These are phyloP conservation scores for Cataglyphis cursor DNA, from an alignment of 2,888 invertebrate genomes.

Conservation along the genomic window DNA sequence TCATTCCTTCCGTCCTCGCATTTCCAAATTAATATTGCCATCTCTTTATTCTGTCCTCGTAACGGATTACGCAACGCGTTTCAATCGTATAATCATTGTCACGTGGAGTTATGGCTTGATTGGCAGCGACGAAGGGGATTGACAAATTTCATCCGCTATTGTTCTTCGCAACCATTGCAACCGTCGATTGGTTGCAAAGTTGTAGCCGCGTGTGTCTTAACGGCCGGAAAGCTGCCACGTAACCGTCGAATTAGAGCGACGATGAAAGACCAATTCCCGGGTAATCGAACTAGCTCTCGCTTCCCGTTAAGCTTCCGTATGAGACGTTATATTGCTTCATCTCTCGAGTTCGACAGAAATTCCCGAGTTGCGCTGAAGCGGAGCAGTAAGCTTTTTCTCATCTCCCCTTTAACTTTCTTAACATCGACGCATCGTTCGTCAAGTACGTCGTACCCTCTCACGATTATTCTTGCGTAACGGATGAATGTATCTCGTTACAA, in stretches of 20 bases:
- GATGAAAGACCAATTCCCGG: conserved; percentile 67
- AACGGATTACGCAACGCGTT: conserved; percentile 53
- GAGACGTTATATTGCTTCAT: conserved; percentile 56
- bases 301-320: conserved; percentile 48
- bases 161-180: conserved; percentile 2
- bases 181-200: conserved; percentile 20
- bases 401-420: conserved; percentile 45
- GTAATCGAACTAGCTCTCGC: conserved; percentile 63
- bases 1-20: background rate
- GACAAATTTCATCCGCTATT: conserved; percentile 20
- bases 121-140: background rate
- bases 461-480: conserved; percentile 11
- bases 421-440: conserved; percentile 36
- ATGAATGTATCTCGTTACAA: conserved; percentile 19
- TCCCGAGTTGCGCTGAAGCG: conserved; percentile 13
- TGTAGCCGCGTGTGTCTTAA: conserved; percentile 51
- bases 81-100: background rate
- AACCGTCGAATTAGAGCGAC: conserved; percentile 65
- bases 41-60: background rate
- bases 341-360: conserved; percentile 50
- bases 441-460: background rate
- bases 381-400: conserved; percentile 42
- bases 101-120: background rate
- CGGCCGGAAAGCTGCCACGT: conserved; percentile 59
- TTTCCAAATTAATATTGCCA: conserved; percentile 10